These are phyloP conservation scores for Xenopus petersii DNA, from an alignment of 2,797 vertebrate species.

Conservation along the genomic window DNA sequence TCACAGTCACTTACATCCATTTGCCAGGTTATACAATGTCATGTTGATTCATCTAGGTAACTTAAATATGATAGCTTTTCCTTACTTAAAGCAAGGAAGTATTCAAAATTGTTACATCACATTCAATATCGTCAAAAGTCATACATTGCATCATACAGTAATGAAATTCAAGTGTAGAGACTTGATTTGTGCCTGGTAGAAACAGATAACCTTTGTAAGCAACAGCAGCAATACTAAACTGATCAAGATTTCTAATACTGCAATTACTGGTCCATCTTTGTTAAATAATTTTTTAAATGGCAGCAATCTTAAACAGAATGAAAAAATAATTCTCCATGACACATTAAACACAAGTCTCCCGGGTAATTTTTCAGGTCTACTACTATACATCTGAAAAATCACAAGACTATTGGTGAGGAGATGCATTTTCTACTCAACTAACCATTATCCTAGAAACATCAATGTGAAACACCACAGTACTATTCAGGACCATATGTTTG, in stretches of 20 bases:
- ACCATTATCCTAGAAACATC: too few relatives aligned
- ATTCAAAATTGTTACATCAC: slow-evolving; percentile 79
- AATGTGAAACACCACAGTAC: too few relatives aligned
- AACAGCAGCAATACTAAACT: slow-evolving; percentile 52
- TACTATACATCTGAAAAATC: not conserved
- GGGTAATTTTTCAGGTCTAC: not conserved
- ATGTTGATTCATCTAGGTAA: slow-evolving; percentile 93
- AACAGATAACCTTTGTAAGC: slow-evolving; percentile 50
- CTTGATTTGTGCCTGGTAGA: slow-evolving; percentile 51
- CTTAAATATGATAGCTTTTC: slow-evolving; percentile 77
- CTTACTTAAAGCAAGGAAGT: slow-evolving; percentile 76
- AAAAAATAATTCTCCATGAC: not conserved
- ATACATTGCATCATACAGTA: slow-evolving; percentile 61
- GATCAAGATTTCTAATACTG: slow-evolving; percentile 20
- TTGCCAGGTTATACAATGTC: slow-evolving; percentile 73
- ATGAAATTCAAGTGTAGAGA: slow-evolving; percentile 61
- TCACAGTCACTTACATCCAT: slow-evolving; percentile 54
- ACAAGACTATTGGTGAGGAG: too few relatives aligned
- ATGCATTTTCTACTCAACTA: too few relatives aligned
- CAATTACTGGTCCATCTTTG: slow-evolving; percentile 10
- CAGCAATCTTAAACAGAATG: not conserved
- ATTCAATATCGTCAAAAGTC: slow-evolving; percentile 92
- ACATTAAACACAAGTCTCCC: slow-evolving; percentile 7
- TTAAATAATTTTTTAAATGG: not conserved
- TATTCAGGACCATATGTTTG: too few relatives aligned